These are phyloP conservation scores for Catostomus latipinnis DNA, from an alignment of 2,797 vertebrate species.

Conservation along the genomic window DNA sequence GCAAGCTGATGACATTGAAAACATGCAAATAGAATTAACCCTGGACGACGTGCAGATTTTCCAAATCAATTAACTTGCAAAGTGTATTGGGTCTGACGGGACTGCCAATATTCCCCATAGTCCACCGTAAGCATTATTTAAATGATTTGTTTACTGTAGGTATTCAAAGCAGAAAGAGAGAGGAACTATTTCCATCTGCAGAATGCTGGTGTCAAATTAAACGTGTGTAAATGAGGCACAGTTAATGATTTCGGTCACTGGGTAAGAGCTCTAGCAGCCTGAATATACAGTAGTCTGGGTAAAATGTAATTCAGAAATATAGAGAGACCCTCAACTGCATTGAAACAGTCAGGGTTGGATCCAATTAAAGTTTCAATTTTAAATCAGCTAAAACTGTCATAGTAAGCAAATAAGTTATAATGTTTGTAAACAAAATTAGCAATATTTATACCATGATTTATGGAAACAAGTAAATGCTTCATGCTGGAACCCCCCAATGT, in stretches of 20 bases:
- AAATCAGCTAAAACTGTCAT: no score
- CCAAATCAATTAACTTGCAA: constrained; percentile 22
- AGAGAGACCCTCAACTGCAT: neutral
- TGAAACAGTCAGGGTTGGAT: neutral
- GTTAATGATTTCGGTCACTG: constrained; percentile 2
- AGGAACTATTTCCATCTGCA: neutral
- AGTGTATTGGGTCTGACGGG: neutral
- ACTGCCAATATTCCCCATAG: constrained; percentile 10
- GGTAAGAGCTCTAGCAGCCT: neutral
- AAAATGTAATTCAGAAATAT: constrained; percentile 1
- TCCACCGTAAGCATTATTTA: constrained; percentile 26
- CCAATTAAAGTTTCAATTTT: no score
- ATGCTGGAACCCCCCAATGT: no score
- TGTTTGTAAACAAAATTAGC: no score
- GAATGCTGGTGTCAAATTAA: neutral
- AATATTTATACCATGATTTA: no score
- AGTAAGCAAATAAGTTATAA: no score
- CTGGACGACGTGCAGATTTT: constrained; percentile 7
- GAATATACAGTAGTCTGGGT: constrained; percentile 6
- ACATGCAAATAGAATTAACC: neutral
- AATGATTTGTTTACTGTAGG: constrained; percentile 16
- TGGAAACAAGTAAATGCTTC: no score
- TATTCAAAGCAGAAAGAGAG: neutral
- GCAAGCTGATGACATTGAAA: neutral
- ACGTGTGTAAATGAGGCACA: neutral